Evolutionary conservation across 2,113 vertebrate genomes (phyloP).

Genomic region (Chaetops frenatus): DNA sequence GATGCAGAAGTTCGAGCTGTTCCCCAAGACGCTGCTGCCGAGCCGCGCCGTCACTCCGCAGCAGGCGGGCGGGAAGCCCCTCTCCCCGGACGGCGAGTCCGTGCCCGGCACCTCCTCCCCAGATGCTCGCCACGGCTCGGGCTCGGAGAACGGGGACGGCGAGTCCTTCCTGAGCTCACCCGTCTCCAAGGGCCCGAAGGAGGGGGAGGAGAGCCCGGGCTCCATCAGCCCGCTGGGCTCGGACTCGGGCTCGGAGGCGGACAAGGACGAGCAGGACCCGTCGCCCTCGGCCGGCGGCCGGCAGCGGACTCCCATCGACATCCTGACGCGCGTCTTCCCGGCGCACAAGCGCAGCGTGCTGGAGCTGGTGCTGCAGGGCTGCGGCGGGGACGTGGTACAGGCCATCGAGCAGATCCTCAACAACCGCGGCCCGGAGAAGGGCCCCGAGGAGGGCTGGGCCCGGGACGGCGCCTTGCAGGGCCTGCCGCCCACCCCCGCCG

Average conservation of each 20-base stretch:
- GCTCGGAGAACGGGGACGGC: slow-evolving; percentile 92
- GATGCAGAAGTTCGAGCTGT: slow-evolving; percentile 94
- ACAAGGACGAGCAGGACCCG: slow-evolving; percentile 89
- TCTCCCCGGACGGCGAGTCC: slow-evolving; percentile 85
- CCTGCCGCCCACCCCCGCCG: slow-evolving; percentile 69
- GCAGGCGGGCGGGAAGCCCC: slow-evolving; percentile 77
- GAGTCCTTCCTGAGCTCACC: slow-evolving; percentile 88
- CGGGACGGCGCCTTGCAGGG: slow-evolving; percentile 78
- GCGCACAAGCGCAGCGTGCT: slow-evolving; percentile 94
- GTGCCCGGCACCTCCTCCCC: slow-evolving; percentile 90
- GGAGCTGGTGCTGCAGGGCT: slow-evolving; percentile 95
- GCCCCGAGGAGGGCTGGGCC: slow-evolving; percentile 83
- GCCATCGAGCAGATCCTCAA: slow-evolving; percentile 99
- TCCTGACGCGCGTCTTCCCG: slow-evolving; percentile 94
- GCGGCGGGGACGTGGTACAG: slow-evolving; percentile 97
- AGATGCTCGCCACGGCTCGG: slow-evolving; percentile 86
- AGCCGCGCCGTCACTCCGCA: slow-evolving; percentile 78
- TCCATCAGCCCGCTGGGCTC: slow-evolving; percentile 91
- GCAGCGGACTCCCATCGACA: slow-evolving; percentile 97
- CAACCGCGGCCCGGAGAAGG: slow-evolving; percentile 75
- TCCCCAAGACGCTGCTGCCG: slow-evolving; percentile 84
- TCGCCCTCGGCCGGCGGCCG: slow-evolving; percentile 70
- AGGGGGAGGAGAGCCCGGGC: slow-evolving; percentile 80
- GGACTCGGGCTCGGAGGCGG: slow-evolving; percentile 92
- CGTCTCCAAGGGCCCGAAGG: slow-evolving; percentile 77